These are phyloP conservation scores for Zophobas atratus DNA, from an alignment of 1,140 invertebrate genomes.

Conservation along the genomic window DNA sequence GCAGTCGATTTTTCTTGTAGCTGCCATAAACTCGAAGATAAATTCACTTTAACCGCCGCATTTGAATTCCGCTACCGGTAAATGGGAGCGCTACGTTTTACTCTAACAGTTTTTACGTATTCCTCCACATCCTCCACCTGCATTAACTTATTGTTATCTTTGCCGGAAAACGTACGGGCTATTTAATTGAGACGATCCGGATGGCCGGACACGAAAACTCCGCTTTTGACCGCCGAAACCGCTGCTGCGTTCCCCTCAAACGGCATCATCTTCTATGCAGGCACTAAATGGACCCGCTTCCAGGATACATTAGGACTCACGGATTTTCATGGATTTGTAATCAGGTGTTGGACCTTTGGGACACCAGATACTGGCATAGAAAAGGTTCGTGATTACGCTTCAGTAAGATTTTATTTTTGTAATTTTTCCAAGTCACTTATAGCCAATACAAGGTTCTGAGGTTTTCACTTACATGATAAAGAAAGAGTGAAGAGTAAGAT, in stretches of 20 bases:
- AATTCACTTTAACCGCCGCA: constrained; percentile 57
- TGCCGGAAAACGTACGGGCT: constrained; percentile 38
- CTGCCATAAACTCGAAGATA: constrained; percentile 59
- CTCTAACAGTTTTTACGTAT: constrained; percentile 44
- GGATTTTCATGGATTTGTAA: neutral
- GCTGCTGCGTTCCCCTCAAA: neutral
- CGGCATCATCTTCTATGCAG: neutral
- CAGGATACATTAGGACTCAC: neutral
- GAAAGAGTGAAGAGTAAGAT: too few species aligned
- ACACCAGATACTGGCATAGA: too few species aligned
- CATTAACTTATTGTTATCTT: constrained; percentile 54
- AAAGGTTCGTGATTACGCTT: too few species aligned
- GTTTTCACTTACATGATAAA: too few species aligned
- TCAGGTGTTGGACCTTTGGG: too few species aligned
- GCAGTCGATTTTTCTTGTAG: constrained; percentile 60
- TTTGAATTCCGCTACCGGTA: constrained; percentile 55
- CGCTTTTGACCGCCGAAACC: neutral
- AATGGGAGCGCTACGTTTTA: constrained; percentile 50
- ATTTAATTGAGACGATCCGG: constrained; percentile 14
- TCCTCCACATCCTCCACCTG: constrained; percentile 33
- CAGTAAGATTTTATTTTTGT: too few species aligned
- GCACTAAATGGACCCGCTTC: neutral
- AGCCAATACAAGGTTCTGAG: too few species aligned
- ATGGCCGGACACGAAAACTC: constrained; percentile 10
- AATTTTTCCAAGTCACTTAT: too few species aligned